These are phyloP conservation scores for Premnoplex brunnescens DNA, from an alignment of 2,797 vertebrate genomes.

Conservation along the genomic window DNA sequence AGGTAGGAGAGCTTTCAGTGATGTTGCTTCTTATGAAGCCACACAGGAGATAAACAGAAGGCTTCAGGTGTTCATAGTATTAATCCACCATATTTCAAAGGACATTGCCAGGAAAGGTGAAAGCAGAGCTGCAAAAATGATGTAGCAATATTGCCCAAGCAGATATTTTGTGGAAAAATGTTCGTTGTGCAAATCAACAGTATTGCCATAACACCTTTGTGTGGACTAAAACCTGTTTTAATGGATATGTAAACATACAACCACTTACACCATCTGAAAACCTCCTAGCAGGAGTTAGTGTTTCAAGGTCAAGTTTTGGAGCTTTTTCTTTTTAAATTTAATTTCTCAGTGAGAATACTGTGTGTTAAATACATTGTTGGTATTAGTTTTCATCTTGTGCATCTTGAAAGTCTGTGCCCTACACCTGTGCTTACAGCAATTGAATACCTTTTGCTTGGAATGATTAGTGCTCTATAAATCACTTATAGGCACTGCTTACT, in stretches of 20 bases:
- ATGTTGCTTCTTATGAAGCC: not conserved
- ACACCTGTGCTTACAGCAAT: not conserved
- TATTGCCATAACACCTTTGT: not conserved
- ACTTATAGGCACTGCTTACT: not conserved
- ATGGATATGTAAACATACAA: not conserved
- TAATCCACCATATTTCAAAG: not conserved
- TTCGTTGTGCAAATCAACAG: not conserved
- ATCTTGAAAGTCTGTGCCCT: not conserved
- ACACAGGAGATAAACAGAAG: not conserved
- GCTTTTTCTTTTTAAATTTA: not conserved
- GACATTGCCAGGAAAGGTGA: not conserved
- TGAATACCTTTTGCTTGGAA: not conserved
- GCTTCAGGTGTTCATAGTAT: not conserved
- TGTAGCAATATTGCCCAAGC: not conserved
- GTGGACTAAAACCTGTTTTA: not conserved
- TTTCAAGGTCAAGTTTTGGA: not conserved
- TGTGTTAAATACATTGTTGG: not conserved
- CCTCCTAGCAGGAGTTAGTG: not conserved
- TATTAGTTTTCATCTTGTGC: not conserved
- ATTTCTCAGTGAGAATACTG: not conserved
- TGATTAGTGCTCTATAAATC: not conserved
- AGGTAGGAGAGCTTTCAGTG: not conserved
- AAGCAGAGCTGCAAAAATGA: not conserved
- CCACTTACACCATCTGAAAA: not conserved
- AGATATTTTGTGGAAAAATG: not conserved